A percentile compares a stretch with the other conserved stretches of the same genome.
Conservation (phyloP, 2,113 vertebrate genomes). For the Chiloscyllium plagiosum region DNA sequence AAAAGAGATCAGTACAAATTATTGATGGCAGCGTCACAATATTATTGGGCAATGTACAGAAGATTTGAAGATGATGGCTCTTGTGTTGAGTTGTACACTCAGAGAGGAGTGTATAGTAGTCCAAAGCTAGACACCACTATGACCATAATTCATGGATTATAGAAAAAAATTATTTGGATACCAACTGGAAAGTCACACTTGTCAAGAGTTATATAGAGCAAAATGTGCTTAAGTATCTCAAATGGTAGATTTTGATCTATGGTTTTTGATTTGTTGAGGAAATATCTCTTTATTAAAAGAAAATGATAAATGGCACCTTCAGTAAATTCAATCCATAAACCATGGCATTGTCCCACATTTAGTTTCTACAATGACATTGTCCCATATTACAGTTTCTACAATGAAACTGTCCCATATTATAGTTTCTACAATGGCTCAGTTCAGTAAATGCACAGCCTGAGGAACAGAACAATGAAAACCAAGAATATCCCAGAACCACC, state of each 20-base stretch:
- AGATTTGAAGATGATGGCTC: conserved; percentile 2
- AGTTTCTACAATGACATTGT: not conserved
- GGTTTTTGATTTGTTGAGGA: not conserved
- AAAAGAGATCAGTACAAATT: not conserved
- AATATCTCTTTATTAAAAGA: not conserved
- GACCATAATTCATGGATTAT: not conserved
- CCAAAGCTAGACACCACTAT: not conserved
- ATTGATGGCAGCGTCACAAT: not conserved
- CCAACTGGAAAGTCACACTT: not conserved
- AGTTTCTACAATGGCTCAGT: not conserved
- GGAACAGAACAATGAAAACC: not conserved
- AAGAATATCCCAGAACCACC: not conserved
- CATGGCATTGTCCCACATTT: not conserved
- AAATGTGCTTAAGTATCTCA: not conserved
- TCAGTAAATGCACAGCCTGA: not conserved
- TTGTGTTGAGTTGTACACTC: not conserved
- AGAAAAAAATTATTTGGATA: conserved; percentile 5
- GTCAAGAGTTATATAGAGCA: not conserved
- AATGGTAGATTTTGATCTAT: not conserved
- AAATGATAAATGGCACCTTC: not conserved
- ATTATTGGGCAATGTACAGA: not conserved
- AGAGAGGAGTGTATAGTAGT: not conserved
- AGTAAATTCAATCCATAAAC: not conserved
- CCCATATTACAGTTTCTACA: not conserved
- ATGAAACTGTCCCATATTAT: too few species aligned